Conservation (phyloP, 2,888 invertebrate genomes). For the Patella caerulea region DNA sequence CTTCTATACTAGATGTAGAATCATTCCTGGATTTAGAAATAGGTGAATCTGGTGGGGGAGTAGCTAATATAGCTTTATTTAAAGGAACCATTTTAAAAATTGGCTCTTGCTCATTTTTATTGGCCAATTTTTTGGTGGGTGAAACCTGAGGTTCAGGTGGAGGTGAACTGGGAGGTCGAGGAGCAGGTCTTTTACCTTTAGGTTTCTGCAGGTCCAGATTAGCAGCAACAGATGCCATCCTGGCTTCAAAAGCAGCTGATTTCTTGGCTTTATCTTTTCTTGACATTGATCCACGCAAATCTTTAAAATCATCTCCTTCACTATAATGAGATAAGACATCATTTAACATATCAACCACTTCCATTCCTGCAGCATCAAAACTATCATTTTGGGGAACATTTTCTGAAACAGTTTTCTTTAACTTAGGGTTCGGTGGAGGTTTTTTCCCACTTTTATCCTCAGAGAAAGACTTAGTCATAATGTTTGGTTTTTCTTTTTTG, state of each 20-base stretch:
- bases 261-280: constrained; percentile 35
- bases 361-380: constrained; percentile 45
- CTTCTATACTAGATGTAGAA: constrained; percentile 15
- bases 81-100: constrained; percentile 62
- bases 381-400: constrained; percentile 35
- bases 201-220: constrained; percentile 52
- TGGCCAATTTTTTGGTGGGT: constrained; percentile 27
- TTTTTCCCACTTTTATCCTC: constrained; percentile 3
- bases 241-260: constrained; percentile 56
- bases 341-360: constrained; percentile 55
- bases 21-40: constrained; percentile 20
- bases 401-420: constrained; percentile 18
- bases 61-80: constrained; percentile 49
- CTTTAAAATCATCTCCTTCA: constrained; percentile 20
- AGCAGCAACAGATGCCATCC: constrained; percentile 59
- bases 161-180: constrained; percentile 56
- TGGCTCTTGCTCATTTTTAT: constrained; percentile 43
- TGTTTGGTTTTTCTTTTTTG: not conserved
- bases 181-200: constrained; percentile 55
- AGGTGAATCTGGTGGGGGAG: constrained; percentile 26
- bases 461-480: constrained; percentile 15
- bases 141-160: constrained; percentile 46
- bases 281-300: constrained; percentile 1
- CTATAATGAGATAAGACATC: constrained; percentile 50
- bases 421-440: not conserved